phyloP scores from a whole-genome alignment of 2,797 vertebrate species.

The Falco cherrug region DNA sequence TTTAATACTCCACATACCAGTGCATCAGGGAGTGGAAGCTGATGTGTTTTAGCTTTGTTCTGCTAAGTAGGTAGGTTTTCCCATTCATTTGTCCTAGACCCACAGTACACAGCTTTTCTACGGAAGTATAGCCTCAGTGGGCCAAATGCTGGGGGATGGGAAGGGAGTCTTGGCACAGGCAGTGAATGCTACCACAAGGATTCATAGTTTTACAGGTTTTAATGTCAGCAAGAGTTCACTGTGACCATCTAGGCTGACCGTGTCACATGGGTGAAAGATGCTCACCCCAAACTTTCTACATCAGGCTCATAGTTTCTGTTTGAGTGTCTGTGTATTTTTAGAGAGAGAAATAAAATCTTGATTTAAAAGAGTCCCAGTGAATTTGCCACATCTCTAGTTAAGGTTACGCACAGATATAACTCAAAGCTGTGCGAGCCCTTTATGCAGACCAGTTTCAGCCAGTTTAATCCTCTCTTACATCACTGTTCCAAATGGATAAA shows the following conservation, averaged over 20 bases:
- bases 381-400: not conserved
- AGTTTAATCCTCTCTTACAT: conserved; percentile 2
- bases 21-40: conserved; percentile 35
- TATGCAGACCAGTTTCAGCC: not conserved
- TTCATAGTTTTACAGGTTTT: not conserved
- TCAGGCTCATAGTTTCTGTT: not conserved
- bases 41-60: conserved; percentile 31
- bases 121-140: not conserved
- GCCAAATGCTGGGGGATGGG: not conserved
- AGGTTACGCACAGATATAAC: not conserved
- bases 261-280: not conserved
- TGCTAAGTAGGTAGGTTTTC: conserved; percentile 29
- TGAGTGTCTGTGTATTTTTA: not conserved
- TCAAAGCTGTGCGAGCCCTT: not conserved
- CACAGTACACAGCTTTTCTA: not conserved
- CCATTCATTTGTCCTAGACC: not conserved
- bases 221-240: not conserved
- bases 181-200: not conserved
- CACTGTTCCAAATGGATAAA: not conserved
- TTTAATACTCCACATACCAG: conserved; percentile 44
- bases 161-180: not conserved
- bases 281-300: not conserved
- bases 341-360: not conserved
- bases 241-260: not conserved
- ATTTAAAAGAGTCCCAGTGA: not conserved